Evolutionary conservation across 2,113 vertebrate species (phyloP).

Genomic region (Sprattus sprattus): DNA sequence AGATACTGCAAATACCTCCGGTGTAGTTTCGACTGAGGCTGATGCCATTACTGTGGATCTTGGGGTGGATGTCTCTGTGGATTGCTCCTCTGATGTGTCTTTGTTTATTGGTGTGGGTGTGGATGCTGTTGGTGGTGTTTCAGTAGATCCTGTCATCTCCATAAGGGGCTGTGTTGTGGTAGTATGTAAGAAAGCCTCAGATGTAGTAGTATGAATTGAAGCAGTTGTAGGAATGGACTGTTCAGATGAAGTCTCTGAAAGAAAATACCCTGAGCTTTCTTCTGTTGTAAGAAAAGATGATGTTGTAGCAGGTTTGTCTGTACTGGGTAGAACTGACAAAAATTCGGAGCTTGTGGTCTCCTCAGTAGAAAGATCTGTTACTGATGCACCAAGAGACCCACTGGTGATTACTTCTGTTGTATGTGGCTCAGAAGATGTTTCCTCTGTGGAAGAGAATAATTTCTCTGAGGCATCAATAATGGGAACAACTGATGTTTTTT

Average conservation of each 20-base stretch:
- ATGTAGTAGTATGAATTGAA: background rate
- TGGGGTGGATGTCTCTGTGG: background rate
- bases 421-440: background rate
- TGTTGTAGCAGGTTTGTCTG: background rate
- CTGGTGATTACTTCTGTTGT: background rate
- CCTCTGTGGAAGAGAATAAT: background rate
- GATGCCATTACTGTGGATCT: background rate
- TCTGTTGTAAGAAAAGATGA: background rate
- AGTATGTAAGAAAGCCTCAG: too few relatives aligned
- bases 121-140: too few relatives aligned
- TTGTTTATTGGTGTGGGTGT: background rate
- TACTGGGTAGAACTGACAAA: background rate
- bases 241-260: background rate
- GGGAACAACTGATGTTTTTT: background rate
- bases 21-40: background rate
- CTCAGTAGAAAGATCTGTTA: background rate
- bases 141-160: too few relatives aligned
- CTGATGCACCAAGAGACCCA: background rate
- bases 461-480: background rate
- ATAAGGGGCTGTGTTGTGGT: too few relatives aligned
- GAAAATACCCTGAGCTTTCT: slow-evolving; percentile 35
- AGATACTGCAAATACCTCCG: slow-evolving; percentile 1
- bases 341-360: background rate
- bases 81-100: background rate
- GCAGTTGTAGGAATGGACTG: background rate